Evolutionary conservation across 2,888 invertebrate genomes (phyloP).

Genomic region (Dasysyrphus albostriatus): DNA sequence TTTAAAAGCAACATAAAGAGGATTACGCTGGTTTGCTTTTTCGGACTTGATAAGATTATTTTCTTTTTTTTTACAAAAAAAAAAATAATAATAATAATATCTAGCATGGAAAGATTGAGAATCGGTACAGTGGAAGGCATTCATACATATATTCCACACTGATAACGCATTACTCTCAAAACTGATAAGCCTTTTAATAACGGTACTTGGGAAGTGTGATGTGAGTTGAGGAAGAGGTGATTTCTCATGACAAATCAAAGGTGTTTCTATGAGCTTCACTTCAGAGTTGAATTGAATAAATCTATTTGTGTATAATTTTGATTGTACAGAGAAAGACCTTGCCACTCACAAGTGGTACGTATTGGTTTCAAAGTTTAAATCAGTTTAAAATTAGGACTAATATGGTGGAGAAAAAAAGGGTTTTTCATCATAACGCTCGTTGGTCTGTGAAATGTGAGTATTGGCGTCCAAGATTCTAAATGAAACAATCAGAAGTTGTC

Average conservation of each 20-base stretch:
- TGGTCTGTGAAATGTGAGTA: too few species aligned
- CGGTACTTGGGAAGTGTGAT: background rate
- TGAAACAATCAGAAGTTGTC: too few species aligned
- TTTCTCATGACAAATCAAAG: background rate
- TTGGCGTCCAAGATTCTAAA: too few species aligned
- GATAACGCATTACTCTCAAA: conserved; percentile 18
- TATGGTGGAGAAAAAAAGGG: too few species aligned
- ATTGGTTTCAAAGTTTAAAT: background rate
- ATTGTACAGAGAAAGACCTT: background rate
- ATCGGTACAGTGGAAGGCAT: background rate
- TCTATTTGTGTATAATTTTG: conserved; percentile 1
- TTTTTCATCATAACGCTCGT: too few species aligned
- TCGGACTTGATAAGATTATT: conserved; percentile 66
- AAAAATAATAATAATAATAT: background rate
- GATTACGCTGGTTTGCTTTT: conserved; percentile 37
- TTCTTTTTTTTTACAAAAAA: background rate
- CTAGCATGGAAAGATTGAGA: conserved; percentile 15
- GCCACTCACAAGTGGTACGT: background rate
- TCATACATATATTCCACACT: background rate
- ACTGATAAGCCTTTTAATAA: conserved; percentile 26
- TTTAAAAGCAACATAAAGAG: conserved; percentile 39
- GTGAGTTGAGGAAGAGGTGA: background rate
- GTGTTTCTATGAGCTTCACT: conserved; percentile 6
- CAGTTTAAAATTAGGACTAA: too few species aligned
- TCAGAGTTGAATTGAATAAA: background rate